Evolutionary conservation across 2,888 invertebrate genomes (phyloP), one percentile per base, ranked within the genome.

Genomic region (Calameuta filiformis): DNA sequence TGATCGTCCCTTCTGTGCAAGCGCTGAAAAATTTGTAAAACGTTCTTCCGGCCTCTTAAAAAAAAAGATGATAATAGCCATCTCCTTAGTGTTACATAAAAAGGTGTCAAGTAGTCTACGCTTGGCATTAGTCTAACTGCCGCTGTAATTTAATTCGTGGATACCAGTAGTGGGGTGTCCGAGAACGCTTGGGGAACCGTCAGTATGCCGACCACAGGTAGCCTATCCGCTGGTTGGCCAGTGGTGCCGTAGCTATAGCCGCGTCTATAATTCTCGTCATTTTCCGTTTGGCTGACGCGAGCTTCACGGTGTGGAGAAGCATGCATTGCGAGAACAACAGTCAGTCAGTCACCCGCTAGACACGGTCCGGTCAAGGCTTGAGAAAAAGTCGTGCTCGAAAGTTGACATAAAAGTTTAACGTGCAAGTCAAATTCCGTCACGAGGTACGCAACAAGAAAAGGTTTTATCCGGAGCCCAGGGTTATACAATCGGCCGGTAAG

Each of bases 111-210:
- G 9, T 23, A 56, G 56, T 23, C 23, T 23, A 2, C 23, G 23
- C 9, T 56, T 56, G 9, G 15, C 23, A 23, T 23, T 56, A 56
- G 56, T 23, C 23, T 56, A 56, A 23, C 56, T 56, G 9, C 9
- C 23, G 23, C 23, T 56, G 56, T 56, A 56, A 56, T 56, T 56
- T 23, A 56, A 56, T 56, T 56, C 56, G 56, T 56, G 56, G 23
- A 56, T 23, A 23, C 9, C 23, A 23, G 56, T 56, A 56, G 56
- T 56, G 56, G 56, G 56, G 56, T 56, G 56, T 56, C 23, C 23
- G 56, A 56, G 56, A 56, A 56, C 23, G 23, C 81, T 69, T 79
- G 81, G 80, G 79, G 85, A 85, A 81, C 83, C 84, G 82, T 40
- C 76, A 77, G 74, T 77, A 76, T 73, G 77, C 78, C 74, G 77